Evolutionary conservation across 2,113 vertebrate genomes (phyloP), one percentile per base, ranked within the genome.

Genomic region (Nansenia antarctica): DNA sequence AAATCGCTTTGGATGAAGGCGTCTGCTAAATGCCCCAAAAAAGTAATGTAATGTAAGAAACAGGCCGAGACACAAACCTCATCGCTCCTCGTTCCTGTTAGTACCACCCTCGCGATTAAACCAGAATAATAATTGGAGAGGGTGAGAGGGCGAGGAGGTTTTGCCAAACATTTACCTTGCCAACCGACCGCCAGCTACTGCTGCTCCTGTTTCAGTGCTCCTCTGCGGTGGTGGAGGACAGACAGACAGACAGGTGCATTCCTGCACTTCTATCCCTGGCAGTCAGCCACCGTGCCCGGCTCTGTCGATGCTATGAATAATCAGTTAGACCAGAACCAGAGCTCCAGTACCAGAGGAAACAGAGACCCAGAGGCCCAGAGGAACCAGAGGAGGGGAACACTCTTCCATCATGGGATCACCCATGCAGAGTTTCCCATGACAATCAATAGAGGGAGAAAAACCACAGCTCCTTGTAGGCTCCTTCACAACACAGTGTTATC

Each of bases 301-400:
- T 79, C 63, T 71, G 88, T 86, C 71, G 66, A 87, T 88, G 81
- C 26, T 70, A 83, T 83, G 81, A 86, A 86, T 88, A 87, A 88
- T 82, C 83, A 73, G 83, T 18, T 61, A 67, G 73, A 78, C 69
- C 71, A 57, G 74, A 64, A 65, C 69, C 69, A 69, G 62, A 64
- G 65, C 79, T 53, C 49, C 66, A 69, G 24, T 45, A 34, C 49
- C 39, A 58, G 37, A 29, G 29, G 30, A 31, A 73, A 70, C 29
- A 69, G 30, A 64, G 26, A n/a, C 58, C 64, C 30, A 26, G n/a
- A 59, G 58, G 45, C 32, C n/a, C n/a, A n/a, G n/a, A n/a, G n/a
- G n/a, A n/a, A n/a, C n/a, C n/a, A 59, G 14, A 59, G 24, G 31
- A 26, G 62, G 45, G 30, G 14, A 31, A 32, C 15, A 27, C 42